phyloP scores from a whole-genome alignment of 2,113 vertebrate species.

The Platanista minor region DNA sequence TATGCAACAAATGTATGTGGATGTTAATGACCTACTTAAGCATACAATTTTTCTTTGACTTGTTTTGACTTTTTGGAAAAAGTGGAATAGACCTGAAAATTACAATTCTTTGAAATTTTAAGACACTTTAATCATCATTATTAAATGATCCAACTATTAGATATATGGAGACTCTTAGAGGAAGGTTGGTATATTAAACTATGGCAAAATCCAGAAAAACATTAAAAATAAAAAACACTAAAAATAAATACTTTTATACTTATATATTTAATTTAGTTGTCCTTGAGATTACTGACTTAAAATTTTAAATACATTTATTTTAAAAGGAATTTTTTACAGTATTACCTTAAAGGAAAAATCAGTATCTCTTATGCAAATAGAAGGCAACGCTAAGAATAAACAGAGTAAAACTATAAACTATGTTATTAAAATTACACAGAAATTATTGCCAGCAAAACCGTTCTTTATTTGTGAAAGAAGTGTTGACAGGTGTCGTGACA shows the following conservation, averaged over 20 bases:
- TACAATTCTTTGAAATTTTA: not conserved
- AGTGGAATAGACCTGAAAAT: not conserved
- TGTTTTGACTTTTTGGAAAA: not conserved
- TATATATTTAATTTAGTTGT: not conserved
- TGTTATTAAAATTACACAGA: not conserved
- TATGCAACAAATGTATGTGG: not conserved
- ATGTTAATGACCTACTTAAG: not conserved
- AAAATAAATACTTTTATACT: not conserved
- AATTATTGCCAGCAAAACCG: not conserved
- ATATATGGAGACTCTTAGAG: not conserved
- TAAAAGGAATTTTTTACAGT: not conserved
- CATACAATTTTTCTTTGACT: not conserved
- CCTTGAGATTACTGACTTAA: not conserved
- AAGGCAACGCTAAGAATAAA: not conserved
- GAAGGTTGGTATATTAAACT: not conserved
- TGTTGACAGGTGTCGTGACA: not conserved
- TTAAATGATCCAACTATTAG: not conserved
- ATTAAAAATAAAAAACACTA: too few relatives aligned
- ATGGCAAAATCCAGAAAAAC: not conserved
- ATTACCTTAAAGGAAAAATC: not conserved
- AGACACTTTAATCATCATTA: not conserved
- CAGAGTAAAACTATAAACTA: not conserved
- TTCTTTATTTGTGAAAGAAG: not conserved
- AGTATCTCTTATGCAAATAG: not conserved
- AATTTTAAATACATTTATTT: not conserved